Evolutionary conservation across 2,888 invertebrate species (phyloP).

Genomic region (Glaucopsyche alexis): DNA sequence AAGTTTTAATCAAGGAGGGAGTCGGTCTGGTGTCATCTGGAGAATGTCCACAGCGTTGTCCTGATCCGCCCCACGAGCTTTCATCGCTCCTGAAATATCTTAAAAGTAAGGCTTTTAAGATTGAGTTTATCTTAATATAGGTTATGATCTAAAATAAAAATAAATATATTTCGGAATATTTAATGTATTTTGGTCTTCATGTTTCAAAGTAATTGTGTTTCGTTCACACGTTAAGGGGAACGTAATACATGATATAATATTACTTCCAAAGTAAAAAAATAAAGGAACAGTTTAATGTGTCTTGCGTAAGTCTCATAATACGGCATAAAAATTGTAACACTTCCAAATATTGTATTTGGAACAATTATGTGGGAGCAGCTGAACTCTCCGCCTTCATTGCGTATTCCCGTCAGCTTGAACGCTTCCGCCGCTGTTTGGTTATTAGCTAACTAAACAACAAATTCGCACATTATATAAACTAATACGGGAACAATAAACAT

Average conservation of each 20-base stretch:
- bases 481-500: slow-evolving; percentile 26
- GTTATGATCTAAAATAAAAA: not conserved
- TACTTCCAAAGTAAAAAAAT: not conserved
- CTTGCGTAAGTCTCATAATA: slow-evolving; percentile 11
- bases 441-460: slow-evolving; percentile 33
- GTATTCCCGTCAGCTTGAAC: slow-evolving; percentile 30
- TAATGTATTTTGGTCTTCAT: not conserved
- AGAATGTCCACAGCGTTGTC: slow-evolving; percentile 55
- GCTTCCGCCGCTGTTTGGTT: slow-evolving; percentile 31
- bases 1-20: slow-evolving; percentile 74
- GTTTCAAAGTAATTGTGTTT: not conserved
- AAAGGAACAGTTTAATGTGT: slow-evolving; percentile 1
- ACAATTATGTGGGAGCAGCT: slow-evolving; percentile 25
- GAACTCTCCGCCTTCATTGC: slow-evolving; percentile 28
- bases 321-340: slow-evolving; percentile 16
- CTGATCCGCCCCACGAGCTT: slow-evolving; percentile 52
- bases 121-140: no score
- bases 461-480: slow-evolving; percentile 31
- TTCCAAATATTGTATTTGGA: slow-evolving; percentile 13
- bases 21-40: slow-evolving; percentile 55
- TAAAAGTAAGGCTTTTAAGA: no score
- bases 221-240: not conserved
- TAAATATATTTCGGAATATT: not conserved
- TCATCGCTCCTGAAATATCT: slow-evolving; percentile 62
- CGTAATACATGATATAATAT: not conserved